Evolutionary conservation across 2,888 invertebrate species (phyloP).

Genomic region (Pseudococcus viburni): DNA sequence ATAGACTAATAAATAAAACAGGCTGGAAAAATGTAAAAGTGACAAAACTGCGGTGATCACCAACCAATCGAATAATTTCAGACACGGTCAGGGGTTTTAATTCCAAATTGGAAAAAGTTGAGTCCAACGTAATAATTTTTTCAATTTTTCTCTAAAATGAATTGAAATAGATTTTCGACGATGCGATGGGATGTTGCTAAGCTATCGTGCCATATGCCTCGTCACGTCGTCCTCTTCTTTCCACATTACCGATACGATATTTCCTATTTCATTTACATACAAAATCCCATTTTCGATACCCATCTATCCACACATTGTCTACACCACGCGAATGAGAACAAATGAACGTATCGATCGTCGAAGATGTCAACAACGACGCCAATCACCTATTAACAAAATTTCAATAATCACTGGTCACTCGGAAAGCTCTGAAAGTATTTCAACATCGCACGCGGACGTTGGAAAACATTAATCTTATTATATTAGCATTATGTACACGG

Average conservation of each 20-base stretch:
- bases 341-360: not conserved
- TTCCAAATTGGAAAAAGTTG: too few relatives aligned
- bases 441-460: not conserved
- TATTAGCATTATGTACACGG: not conserved
- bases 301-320: not conserved
- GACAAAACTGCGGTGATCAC: too few relatives aligned
- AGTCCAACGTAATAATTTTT: too few relatives aligned
- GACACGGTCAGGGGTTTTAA: too few relatives aligned
- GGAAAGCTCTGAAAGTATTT: not conserved
- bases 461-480: slow-evolving; percentile 28
- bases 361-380: not conserved
- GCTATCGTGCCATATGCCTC: not conserved
- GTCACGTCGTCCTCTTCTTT: not conserved
- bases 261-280: not conserved
- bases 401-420: slow-evolving; percentile 7
- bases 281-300: not conserved
- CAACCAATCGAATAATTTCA: too few relatives aligned
- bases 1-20: too few relatives aligned
- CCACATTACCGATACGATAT: not conserved
- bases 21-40: too few relatives aligned
- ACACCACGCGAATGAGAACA: not conserved
- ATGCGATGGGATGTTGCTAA: not conserved
- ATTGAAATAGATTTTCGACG: not conserved
- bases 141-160: not conserved
- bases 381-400: not conserved